Conservation (phyloP, 2,888 invertebrate genomes). For the Ophion obscuratus region DNA sequence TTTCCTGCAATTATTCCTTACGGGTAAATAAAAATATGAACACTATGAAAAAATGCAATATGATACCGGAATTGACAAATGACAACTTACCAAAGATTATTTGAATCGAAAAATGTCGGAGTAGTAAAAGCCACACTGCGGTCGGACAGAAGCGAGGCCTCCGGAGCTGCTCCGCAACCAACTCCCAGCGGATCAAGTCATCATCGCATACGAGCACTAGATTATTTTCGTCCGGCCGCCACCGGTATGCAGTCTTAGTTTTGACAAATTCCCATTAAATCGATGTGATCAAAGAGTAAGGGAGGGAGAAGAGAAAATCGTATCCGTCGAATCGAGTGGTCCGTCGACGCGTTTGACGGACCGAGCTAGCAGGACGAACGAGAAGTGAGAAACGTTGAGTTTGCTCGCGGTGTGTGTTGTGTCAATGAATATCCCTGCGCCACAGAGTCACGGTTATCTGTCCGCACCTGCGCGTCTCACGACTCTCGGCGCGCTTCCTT, state of each 20-base stretch:
- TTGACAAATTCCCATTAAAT: no score
- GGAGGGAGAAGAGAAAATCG: background rate
- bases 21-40: background rate
- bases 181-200: slow-evolving; percentile 24
- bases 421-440: slow-evolving; percentile 37
- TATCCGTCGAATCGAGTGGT: slow-evolving; percentile 11
- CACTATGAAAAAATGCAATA: background rate
- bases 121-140: slow-evolving; percentile 3
- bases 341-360: slow-evolving; percentile 54
- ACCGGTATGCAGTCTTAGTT: no score
- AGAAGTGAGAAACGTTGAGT: slow-evolving; percentile 39
- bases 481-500: slow-evolving; percentile 11
- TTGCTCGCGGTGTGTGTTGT: slow-evolving; percentile 1
- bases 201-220: slow-evolving; percentile 17
- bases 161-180: background rate
- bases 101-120: background rate
- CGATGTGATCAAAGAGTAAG: no score
- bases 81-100: background rate
- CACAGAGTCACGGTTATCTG: slow-evolving; percentile 9
- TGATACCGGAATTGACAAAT: background rate
- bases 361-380: slow-evolving; percentile 47
- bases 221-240: background rate
- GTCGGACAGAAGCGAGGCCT: background rate
- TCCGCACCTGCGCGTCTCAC: slow-evolving; percentile 60
- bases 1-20: background rate